Evolutionary conservation across 2,113 vertebrate genomes (phyloP).

Genomic region (Acrocephalus arundinaceus): DNA sequence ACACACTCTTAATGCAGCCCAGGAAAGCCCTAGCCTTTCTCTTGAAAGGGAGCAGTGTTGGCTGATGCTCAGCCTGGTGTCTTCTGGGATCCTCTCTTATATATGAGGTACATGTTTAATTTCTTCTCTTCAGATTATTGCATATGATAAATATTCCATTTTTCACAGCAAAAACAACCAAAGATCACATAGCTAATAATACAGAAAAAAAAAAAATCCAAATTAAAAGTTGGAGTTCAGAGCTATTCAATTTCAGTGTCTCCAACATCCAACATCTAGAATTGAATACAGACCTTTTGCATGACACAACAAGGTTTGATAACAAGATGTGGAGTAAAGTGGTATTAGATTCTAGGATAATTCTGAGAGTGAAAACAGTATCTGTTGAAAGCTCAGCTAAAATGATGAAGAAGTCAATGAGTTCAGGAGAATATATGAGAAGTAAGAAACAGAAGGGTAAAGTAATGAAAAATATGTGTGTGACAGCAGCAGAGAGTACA

Average conservation of each 20-base stretch:
- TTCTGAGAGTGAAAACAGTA: not conserved
- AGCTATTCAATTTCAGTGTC: not conserved
- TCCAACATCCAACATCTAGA: not conserved
- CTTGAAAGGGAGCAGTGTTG: fast-evolving
- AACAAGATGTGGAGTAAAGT: not conserved
- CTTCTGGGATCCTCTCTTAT: not conserved
- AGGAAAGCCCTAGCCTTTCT: not conserved
- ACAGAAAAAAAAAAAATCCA: not conserved
- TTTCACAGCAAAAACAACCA: not conserved
- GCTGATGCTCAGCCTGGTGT: not conserved
- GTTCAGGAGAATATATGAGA: not conserved
- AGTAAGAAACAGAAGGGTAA: not conserved
- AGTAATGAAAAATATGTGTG: not conserved
- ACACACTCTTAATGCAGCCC: not conserved
- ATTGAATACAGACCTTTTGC: not conserved
- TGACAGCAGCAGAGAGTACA: not conserved
- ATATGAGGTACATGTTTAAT: not conserved
- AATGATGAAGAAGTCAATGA: not conserved
- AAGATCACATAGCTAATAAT: not conserved
- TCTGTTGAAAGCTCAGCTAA: not conserved
- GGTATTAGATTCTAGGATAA: not conserved
- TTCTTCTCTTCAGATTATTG: not conserved
- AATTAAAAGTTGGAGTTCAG: not conserved
- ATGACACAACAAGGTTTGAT: not conserved
- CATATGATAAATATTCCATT: not conserved